Conservation (phyloP, 2,888 invertebrate species). For the Resseliella maxima region DNA sequence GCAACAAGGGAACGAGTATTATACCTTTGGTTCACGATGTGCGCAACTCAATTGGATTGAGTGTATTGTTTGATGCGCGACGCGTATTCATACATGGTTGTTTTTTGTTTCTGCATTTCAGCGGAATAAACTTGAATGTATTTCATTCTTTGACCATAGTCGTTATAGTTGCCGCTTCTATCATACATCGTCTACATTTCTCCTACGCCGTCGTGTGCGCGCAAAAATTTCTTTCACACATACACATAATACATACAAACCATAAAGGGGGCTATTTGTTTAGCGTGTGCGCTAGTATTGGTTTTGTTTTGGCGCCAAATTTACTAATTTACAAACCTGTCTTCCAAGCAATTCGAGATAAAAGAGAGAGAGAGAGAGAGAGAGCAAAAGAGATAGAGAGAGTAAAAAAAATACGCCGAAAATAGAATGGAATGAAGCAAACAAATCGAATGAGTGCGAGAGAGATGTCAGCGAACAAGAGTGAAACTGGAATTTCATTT, state of each 20-base stretch:
- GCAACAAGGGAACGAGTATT: neutral
- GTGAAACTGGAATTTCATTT: slow-evolving; percentile 5
- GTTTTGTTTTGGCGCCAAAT: slow-evolving; percentile 49
- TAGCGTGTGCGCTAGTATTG: neutral
- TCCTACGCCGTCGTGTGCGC: slow-evolving; percentile 16
- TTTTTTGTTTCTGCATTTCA: neutral
- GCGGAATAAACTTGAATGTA: neutral
- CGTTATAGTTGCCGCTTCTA: neutral
- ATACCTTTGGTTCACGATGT: neutral
- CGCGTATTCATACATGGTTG: neutral
- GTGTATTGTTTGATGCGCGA: neutral
- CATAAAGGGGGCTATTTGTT: neutral
- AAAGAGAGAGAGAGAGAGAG: neutral
- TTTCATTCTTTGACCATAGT: slow-evolving; percentile 13
- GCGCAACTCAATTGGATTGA: slow-evolving; percentile 7
- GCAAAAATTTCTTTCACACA: neutral
- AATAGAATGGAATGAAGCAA: neutral
- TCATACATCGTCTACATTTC: neutral
- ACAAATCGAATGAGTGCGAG: neutral
- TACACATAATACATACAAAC: neutral
- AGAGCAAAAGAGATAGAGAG: neutral
- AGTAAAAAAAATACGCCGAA: neutral
- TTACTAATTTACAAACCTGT: slow-evolving; percentile 41
- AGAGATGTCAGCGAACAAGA: neutral
- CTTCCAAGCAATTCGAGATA: neutral